phyloP scores from a whole-genome alignment of 2,797 vertebrate genomes.

The Spea hammondii region DNA sequence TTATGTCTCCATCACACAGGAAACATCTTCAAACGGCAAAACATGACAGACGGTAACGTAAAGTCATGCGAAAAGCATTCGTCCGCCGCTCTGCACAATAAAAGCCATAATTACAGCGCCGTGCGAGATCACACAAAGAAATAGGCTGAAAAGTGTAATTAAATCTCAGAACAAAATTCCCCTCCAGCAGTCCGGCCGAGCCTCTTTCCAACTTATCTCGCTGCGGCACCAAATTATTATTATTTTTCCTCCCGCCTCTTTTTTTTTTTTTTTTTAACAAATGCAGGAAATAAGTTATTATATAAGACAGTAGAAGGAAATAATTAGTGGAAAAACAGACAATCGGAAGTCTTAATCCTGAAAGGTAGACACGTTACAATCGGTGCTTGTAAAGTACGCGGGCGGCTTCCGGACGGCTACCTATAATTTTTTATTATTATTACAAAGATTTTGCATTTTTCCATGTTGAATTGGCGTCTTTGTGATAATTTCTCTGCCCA shows the following conservation, averaged over 20 bases:
- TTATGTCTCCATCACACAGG: slow-evolving; percentile 57
- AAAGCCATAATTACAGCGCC: slow-evolving; percentile 68
- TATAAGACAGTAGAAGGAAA: slow-evolving; percentile 58
- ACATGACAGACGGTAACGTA: slow-evolving; percentile 56
- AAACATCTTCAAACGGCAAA: slow-evolving; percentile 63
- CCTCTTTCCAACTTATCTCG: slow-evolving; percentile 57
- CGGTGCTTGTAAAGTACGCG: slow-evolving; percentile 45
- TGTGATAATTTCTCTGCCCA: no score
- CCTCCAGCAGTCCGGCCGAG: slow-evolving; percentile 60
- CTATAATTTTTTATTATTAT: slow-evolving; percentile 39
- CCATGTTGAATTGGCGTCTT: neutral
- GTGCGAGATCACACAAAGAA: slow-evolving; percentile 68
- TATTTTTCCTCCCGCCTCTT: neutral
- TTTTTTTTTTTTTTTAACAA: slow-evolving; percentile 16
- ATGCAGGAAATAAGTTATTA: slow-evolving; percentile 61
- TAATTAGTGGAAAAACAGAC: slow-evolving; percentile 58
- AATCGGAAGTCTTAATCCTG: slow-evolving; percentile 55
- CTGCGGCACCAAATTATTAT: slow-evolving; percentile 39
- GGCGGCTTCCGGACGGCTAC: slow-evolving; percentile 31
- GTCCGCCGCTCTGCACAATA: slow-evolving; percentile 62
- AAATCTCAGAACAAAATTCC: slow-evolving; percentile 63
- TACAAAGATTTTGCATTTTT: neutral
- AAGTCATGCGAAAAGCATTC: slow-evolving; percentile 68
- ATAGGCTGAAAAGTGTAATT: slow-evolving; percentile 69
- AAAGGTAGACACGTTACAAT: slow-evolving; percentile 54